Evolutionary conservation across 1,140 invertebrate species (phyloP).

Genomic region (Neodiprion lecontei): DNA sequence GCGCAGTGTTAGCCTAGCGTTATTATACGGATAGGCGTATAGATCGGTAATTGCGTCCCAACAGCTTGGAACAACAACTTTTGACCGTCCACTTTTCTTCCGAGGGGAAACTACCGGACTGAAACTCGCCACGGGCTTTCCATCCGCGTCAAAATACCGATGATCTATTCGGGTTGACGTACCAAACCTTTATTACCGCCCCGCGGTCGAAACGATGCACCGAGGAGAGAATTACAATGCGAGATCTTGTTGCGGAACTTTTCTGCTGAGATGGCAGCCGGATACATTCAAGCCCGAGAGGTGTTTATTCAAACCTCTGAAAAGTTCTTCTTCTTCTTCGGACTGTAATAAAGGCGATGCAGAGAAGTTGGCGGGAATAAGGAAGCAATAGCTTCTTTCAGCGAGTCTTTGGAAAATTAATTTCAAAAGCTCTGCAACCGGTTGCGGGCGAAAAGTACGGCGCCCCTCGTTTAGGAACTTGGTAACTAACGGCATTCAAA

Average conservation of each 20-base stretch:
- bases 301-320: constrained; percentile 1
- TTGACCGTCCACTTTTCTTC: no score
- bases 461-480: no score
- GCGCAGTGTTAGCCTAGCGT: background rate
- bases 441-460: no score
- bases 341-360: constrained; percentile 1
- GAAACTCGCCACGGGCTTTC: no score
- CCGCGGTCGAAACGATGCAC: background rate
- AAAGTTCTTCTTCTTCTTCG: background rate
- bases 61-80: no score
- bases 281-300: background rate
- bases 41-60: no score
- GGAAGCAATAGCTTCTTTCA: background rate
- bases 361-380: background rate
- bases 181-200: background rate
- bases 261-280: background rate
- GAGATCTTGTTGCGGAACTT: background rate
- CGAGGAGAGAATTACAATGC: background rate
- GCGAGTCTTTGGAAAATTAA: background rate
- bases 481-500: no score
- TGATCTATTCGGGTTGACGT: background rate
- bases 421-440: background rate
- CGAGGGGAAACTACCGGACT: no score
- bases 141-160: no score
- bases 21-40: no score